Conservation (phyloP, 2,797 vertebrate genomes). For the Ptychobarbus kaznakovi region DNA sequence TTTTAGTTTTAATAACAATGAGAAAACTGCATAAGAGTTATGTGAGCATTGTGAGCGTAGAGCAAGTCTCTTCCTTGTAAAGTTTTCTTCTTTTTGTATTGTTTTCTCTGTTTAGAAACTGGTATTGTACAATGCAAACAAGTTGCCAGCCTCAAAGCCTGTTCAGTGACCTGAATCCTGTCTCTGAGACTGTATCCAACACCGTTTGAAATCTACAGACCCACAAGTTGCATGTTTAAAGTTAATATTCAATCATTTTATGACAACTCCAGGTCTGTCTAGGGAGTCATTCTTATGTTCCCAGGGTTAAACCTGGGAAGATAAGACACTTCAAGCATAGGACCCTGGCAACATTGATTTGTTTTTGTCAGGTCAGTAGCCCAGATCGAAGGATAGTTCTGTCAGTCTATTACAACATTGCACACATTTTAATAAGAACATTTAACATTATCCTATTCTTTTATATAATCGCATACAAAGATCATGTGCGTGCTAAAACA, state of each 20-base stretch:
- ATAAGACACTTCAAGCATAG: no score
- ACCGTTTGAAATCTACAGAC: background rate
- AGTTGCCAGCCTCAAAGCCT: background rate
- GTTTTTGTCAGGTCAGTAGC: background rate
- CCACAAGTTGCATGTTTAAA: background rate
- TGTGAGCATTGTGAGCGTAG: background rate
- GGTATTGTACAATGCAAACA: background rate
- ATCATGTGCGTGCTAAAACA: background rate
- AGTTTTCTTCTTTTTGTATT: background rate
- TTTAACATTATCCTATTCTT: background rate
- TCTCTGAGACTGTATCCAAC: slow-evolving; percentile 31
- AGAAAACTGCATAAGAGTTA: background rate
- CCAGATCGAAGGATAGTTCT: background rate
- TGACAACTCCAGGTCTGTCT: background rate
- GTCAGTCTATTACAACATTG: background rate
- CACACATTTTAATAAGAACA: background rate
- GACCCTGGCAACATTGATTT: background rate
- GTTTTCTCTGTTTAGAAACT: background rate
- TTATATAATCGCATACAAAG: background rate
- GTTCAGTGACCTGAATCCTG: slow-evolving; percentile 1
- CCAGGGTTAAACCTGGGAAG: background rate
- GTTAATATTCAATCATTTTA: slow-evolving; percentile 40
- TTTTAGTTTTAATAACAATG: background rate
- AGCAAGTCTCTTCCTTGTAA: background rate
- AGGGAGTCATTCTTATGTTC: background rate